These are phyloP conservation scores for Bactericera cockerelli DNA, from an alignment of 1,140 invertebrate genomes.

Conservation along the genomic window DNA sequence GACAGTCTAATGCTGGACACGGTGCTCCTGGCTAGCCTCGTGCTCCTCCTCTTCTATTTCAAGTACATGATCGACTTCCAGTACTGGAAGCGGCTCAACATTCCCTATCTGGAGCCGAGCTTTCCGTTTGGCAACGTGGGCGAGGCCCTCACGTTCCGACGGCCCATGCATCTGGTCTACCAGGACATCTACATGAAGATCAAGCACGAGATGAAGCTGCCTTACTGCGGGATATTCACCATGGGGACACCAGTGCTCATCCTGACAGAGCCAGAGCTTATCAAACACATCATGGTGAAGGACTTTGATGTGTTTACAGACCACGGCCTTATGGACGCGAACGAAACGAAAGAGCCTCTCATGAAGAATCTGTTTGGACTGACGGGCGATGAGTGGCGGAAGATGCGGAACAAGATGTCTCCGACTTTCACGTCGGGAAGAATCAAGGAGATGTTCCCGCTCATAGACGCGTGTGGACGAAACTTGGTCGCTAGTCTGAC, in stretches of 20 bases:
- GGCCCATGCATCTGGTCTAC: no score
- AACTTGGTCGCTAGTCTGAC: neutral
- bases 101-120: no score
- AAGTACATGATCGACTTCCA: no score
- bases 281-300: slow-evolving; percentile 34
- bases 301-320: slow-evolving; percentile 40
- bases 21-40: no score
- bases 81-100: no score
- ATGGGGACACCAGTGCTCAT: slow-evolving; percentile 18
- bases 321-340: slow-evolving; percentile 31
- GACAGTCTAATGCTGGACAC: no score
- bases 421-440: slow-evolving; percentile 42
- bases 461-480: neutral
- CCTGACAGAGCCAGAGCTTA: slow-evolving; percentile 29
- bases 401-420: slow-evolving; percentile 39
- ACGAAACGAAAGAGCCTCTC: slow-evolving; percentile 32
- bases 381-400: slow-evolving; percentile 38
- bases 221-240: slow-evolving; percentile 16
- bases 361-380: slow-evolving; percentile 34
- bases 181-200: no score
- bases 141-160: no score
- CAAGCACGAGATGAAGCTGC: neutral
- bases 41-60: no score
- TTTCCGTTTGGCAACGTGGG: no score
- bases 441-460: slow-evolving; percentile 29